Conservation (phyloP, 2,797 vertebrate species). For the Bucorvus abyssinicus region DNA sequence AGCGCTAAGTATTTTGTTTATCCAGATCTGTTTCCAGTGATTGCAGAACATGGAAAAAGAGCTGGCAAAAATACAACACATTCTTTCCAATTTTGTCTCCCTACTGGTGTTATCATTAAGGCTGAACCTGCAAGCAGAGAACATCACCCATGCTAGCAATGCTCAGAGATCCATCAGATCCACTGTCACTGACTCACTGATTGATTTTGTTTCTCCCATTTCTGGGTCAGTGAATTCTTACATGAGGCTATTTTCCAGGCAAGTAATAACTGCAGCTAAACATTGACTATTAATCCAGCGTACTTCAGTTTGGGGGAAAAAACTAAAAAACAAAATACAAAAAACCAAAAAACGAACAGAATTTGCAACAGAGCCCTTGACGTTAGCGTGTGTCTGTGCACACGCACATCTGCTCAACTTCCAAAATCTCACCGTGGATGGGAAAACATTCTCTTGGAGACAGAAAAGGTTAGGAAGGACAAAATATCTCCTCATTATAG, state of each 20-base stretch:
- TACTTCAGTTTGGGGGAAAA: neutral
- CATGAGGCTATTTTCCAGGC: neutral
- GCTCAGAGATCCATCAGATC: neutral
- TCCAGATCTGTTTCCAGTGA: neutral
- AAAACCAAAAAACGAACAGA: too few relatives aligned
- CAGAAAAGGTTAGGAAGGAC: neutral
- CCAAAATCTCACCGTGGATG: neutral
- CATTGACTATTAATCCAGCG: neutral
- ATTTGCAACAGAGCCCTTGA: neutral
- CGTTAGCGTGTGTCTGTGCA: neutral
- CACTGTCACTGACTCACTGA: neutral
- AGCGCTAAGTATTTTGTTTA: neutral
- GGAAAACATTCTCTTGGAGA: neutral
- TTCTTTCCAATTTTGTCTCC: neutral
- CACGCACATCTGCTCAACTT: neutral
- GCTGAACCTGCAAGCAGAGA: neutral
- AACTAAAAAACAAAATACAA: too few relatives aligned
- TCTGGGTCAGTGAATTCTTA: slow-evolving; percentile 24
- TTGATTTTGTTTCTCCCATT: slow-evolving; percentile 23
- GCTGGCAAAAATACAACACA: neutral
- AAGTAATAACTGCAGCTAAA: neutral
- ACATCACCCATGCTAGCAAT: neutral
- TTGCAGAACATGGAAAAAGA: neutral
- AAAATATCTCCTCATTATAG: neutral
- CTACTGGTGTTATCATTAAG: neutral